phyloP scores from a whole-genome alignment of 2,797 vertebrate species.

The Myripristis murdjan region DNA sequence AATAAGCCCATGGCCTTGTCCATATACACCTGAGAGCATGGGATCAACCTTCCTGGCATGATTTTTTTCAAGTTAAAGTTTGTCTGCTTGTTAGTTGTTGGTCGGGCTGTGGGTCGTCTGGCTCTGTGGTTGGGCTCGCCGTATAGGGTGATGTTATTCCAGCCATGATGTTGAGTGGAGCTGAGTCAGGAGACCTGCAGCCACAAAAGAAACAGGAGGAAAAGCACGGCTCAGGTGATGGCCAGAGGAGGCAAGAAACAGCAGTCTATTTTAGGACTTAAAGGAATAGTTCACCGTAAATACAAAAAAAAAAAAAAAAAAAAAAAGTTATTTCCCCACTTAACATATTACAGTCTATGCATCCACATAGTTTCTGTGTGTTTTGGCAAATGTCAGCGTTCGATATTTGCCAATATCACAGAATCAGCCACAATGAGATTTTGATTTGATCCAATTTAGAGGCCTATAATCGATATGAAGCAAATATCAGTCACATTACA shows the following conservation, averaged over 20 bases:
- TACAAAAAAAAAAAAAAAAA: no score
- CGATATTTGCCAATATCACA: no score
- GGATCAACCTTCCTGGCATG: constrained; percentile 35
- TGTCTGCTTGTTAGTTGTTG: constrained; percentile 24
- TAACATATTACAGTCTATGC: no score
- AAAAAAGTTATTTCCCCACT: not conserved
- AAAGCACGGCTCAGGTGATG: not conserved
- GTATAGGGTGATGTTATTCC: constrained; percentile 24
- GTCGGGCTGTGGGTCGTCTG: constrained; percentile 17
- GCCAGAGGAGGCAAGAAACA: not conserved
- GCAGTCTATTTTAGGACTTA: constrained; percentile 34
- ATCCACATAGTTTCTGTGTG: no score
- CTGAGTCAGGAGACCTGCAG: constrained; percentile 28
- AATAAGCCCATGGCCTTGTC: constrained; percentile 29
- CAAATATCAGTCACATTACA: no score
- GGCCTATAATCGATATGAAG: no score
- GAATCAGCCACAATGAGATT: no score
- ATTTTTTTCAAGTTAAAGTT: constrained; percentile 48
- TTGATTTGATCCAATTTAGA: no score
- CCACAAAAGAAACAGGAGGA: constrained; percentile 11
- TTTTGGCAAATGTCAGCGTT: no score
- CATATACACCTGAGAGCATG: constrained; percentile 61
- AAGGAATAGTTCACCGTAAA: not conserved
- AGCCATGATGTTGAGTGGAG: constrained; percentile 30
- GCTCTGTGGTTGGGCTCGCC: constrained; percentile 15